These are phyloP conservation scores for Gymnobelideus leadbeateri DNA, from an alignment of 2,113 vertebrate genomes.

Conservation along the genomic window DNA sequence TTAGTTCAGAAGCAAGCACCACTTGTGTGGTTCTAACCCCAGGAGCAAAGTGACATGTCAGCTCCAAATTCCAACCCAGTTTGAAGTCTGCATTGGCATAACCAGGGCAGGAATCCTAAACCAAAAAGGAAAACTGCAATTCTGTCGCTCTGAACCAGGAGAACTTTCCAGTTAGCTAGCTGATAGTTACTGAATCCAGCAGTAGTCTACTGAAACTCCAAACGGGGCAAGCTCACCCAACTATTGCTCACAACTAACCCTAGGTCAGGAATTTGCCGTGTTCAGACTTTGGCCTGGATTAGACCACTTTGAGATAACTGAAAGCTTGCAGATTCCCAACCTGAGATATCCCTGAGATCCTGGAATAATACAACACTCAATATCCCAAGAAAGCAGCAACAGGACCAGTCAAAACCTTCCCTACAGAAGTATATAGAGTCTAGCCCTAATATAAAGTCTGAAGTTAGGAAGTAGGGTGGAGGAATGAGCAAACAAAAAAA, in stretches of 20 bases:
- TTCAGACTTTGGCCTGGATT: not conserved
- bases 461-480: not conserved
- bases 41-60: not conserved
- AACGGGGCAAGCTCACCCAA: not conserved
- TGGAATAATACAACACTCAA: not conserved
- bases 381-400: not conserved
- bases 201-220: not conserved
- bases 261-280: not conserved
- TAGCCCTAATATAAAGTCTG: not conserved
- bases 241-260: not conserved
- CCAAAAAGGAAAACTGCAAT: not conserved
- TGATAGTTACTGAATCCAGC: not conserved
- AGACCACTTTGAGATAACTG: not conserved
- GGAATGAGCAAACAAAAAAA: not conserved
- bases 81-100: not conserved
- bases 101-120: not conserved
- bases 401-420: not conserved
- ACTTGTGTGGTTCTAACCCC: not conserved
- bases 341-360: not conserved
- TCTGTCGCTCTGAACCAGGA: not conserved
- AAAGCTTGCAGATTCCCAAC: not conserved
- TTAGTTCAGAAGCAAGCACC: not conserved
- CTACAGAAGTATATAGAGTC: not conserved
- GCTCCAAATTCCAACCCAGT: not conserved
- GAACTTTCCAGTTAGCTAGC: not conserved